Evolutionary conservation across 2,113 vertebrate species (phyloP), one percentile per base, ranked within the genome.

Genomic region (Etheostoma spectabile): DNA sequence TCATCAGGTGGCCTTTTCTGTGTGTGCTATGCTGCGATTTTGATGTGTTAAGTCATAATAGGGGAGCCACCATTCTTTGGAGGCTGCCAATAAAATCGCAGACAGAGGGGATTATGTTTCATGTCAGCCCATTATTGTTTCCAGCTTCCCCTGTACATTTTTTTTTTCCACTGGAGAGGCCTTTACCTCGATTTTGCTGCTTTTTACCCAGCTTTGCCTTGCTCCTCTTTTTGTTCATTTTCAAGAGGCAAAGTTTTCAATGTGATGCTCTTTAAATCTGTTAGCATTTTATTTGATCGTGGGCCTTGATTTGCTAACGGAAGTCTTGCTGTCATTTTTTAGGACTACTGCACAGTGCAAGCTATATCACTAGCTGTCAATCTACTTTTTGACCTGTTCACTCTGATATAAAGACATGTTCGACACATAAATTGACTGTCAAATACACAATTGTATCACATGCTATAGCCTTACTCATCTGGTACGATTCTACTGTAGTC

Each of bases 41-140:
- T 94, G 93, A 95, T 92, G 93, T 92, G 94, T 95, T 95, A 96
- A 95, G 94, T 94, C 93, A 94, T 95, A 96, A 95, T 94, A 90
- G 93, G 91, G 88, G 86, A 90, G 88, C 93, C 80, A 92, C 92
- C 88, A 87, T 94, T 93, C 92, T 95, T 93, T 91, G 89, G 90
- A 93, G 88, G 86, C 91, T 94, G 93, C 93, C 95, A 96, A 95
- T 94, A 93, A 92, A 91, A 93, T 93, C 78, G 72, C 90, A 93
- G 91, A 90, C 91, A 92, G 92, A 89, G 91, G 86, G 92, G 87
- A 94, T 95, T 94, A 94, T 88, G 89, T 88, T 91, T 93, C 92
- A 93, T 91, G 87, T 92, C 90, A 90, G 84, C 86, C 86, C 79
- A 91, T 94, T 92, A 91, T 90, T 93, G 89, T 87, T 64, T 89